Percentiles rank a stretch among this genome's conserved stretches.
Conservation (phyloP, 2,888 invertebrate genomes). For the Carcina quercana region DNA sequence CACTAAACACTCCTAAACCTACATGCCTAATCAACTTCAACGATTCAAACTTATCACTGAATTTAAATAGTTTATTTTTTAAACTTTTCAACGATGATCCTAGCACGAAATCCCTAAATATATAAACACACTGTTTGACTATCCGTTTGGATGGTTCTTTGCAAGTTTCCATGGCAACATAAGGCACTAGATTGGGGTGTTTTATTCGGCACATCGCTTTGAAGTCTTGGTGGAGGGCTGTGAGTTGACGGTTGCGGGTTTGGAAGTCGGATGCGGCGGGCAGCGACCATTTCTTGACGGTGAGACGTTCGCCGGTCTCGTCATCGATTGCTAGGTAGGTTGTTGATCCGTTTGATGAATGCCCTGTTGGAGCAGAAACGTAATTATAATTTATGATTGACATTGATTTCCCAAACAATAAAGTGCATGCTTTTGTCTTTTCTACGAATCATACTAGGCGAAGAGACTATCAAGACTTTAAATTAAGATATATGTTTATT, state of each 20-base stretch:
- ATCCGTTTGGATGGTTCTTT: conserved; percentile 67
- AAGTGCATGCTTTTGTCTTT: no score
- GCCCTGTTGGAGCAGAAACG: conserved; percentile 75
- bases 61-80: conserved; percentile 28
- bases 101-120: conserved; percentile 81
- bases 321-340: conserved; percentile 86
- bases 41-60: conserved; percentile 44
- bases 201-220: conserved; percentile 79
- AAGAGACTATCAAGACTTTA: no score
- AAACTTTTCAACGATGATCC: conserved; percentile 53
- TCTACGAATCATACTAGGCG: no score
- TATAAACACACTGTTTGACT: conserved; percentile 71
- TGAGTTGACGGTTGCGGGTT: conserved; percentile 72
- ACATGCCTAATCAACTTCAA: conserved; percentile 75
- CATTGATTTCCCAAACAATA: no score
- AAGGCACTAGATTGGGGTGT: conserved; percentile 83
- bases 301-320: conserved; percentile 80
- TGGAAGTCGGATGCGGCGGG: conserved; percentile 49
- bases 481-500: no score
- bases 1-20: conserved; percentile 82
- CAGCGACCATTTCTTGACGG: conserved; percentile 85
- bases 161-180: conserved; percentile 80
- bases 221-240: conserved; percentile 85
- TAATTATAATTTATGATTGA: no score
- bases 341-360: conserved; percentile 82